Conservation (phyloP, 2,888 invertebrate species). For the Dryobota labecula region DNA sequence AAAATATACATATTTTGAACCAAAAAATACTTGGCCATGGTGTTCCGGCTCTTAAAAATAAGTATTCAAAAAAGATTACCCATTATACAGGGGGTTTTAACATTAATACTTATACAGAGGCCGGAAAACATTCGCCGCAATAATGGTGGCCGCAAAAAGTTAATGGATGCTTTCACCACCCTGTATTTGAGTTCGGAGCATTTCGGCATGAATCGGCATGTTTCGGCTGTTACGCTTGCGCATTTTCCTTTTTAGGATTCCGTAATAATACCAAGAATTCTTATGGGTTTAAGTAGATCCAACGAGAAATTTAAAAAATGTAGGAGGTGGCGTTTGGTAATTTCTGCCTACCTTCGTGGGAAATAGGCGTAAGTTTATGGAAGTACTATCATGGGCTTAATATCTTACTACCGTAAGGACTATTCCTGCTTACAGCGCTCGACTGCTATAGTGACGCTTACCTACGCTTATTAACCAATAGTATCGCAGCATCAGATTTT, state of each 20-base stretch:
- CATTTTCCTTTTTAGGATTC: slow-evolving; percentile 59
- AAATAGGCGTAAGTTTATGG: not conserved
- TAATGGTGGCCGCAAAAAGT: slow-evolving; percentile 78
- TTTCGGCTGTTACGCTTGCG: slow-evolving; percentile 64
- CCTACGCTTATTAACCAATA: too few species aligned
- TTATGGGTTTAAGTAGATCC: not conserved
- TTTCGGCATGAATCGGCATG: slow-evolving; percentile 75
- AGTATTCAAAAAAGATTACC: slow-evolving; percentile 71
- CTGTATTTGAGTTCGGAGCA: slow-evolving; percentile 60
- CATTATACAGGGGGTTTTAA: slow-evolving; percentile 64
- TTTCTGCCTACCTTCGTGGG: not conserved
- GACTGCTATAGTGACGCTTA: too few species aligned
- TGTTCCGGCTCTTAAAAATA: slow-evolving; percentile 64
- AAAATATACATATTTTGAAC: slow-evolving; percentile 43
- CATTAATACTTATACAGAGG: slow-evolving; percentile 67
- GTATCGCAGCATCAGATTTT: too few species aligned
- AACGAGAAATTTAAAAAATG: not conserved
- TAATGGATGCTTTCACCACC: slow-evolving; percentile 76
- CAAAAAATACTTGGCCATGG: slow-evolving; percentile 47
- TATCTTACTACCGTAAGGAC: too few species aligned
- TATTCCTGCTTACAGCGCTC: too few species aligned
- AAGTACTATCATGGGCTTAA: too few species aligned
- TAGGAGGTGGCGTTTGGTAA: not conserved
- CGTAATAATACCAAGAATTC: not conserved
- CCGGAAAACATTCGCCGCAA: slow-evolving; percentile 73